Evolutionary conservation across 2,888 invertebrate genomes (phyloP).

Genomic region (Acrobasis suavella): DNA sequence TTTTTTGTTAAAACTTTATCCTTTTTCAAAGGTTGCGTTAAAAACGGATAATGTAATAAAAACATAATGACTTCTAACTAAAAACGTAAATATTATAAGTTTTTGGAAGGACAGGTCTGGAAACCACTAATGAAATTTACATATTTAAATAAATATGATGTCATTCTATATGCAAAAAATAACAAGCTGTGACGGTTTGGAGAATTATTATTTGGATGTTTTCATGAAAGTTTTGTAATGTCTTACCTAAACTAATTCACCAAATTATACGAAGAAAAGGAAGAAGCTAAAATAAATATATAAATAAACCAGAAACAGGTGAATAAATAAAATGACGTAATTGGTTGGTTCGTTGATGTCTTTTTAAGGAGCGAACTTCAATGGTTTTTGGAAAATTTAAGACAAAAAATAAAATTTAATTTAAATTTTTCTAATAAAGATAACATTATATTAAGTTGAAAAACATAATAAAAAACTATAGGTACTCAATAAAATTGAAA

Average conservation of each 20-base stretch:
- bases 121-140: background rate
- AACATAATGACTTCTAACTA: background rate
- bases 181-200: background rate
- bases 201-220: background rate
- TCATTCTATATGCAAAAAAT: conserved; percentile 10
- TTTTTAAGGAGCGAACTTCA: too few species aligned
- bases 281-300: too few species aligned
- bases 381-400: too few species aligned
- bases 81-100: background rate
- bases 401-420: too few species aligned
- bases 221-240: background rate
- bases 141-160: conserved; percentile 20
- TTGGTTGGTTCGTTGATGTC: too few species aligned
- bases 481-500: too few species aligned
- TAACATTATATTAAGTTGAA: too few species aligned
- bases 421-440: too few species aligned
- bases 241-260: background rate
- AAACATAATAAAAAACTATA: too few species aligned
- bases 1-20: conserved; percentile 1
- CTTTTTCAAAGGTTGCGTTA: background rate
- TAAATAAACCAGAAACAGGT: too few species aligned
- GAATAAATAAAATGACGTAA: too few species aligned
- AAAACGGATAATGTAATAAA: background rate
- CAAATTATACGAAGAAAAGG: too few species aligned
- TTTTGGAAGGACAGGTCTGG: background rate